Percentiles rank a stretch among this genome's conserved stretches.
Evolutionary conservation across 2,113 vertebrate species (phyloP).

Genomic region (Pycnonotus jocosus): DNA sequence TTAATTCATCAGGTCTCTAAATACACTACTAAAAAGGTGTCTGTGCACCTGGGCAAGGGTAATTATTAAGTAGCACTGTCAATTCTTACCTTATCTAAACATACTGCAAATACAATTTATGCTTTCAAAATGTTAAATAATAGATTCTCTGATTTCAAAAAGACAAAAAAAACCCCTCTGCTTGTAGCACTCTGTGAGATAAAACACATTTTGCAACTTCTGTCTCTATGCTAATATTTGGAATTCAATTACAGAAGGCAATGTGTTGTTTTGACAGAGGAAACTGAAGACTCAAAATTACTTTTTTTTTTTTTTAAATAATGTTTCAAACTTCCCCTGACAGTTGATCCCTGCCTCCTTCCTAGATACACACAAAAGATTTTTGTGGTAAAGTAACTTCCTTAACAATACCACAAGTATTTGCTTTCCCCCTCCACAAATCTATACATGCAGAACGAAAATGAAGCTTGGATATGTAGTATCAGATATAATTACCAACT

Average conservation of each 20-base stretch:
- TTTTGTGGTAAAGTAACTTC: background rate
- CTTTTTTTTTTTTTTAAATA: background rate
- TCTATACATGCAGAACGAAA: background rate
- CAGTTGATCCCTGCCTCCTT: background rate
- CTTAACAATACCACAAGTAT: background rate
- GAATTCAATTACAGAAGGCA: background rate
- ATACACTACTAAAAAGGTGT: conserved; percentile 47
- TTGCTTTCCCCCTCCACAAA: background rate
- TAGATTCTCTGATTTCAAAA: background rate
- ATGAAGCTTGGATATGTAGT: background rate
- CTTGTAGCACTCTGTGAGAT: background rate
- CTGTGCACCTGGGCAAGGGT: conserved; percentile 38
- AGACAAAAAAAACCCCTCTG: background rate
- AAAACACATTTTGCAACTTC: background rate
- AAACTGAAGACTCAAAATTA: background rate
- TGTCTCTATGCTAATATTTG: background rate
- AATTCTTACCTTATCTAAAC: conserved; percentile 44
- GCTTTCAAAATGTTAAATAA: conserved; percentile 32
- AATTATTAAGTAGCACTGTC: conserved; percentile 60
- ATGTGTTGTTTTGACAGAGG: background rate
- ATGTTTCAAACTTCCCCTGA: background rate
- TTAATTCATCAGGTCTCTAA: conserved; percentile 46
- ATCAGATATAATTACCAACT: background rate
- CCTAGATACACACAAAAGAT: background rate
- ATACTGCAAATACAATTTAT: conserved; percentile 21